Conservation (phyloP, 1,140 invertebrate genomes). For the Neotoxoptera formosana region DNA sequence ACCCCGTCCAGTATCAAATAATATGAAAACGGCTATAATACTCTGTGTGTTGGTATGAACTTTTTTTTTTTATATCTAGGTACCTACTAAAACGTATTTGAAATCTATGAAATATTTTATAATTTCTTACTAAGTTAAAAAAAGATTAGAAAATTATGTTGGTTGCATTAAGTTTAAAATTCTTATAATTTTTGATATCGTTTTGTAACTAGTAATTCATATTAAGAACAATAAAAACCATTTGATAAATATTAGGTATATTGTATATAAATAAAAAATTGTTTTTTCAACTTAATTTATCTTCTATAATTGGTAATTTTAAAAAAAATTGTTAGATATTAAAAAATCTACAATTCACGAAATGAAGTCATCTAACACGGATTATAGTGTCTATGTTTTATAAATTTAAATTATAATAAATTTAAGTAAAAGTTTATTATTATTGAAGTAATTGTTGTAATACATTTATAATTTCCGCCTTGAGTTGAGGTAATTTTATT, state of each 20-base stretch:
- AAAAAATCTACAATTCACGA: no score
- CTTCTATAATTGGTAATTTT: no score
- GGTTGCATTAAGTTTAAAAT: no score
- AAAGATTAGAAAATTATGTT: not conserved
- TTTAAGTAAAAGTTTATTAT: not conserved
- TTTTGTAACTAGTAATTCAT: no score
- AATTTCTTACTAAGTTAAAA: not conserved
- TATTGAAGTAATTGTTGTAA: not conserved
- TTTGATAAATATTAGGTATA: not conserved
- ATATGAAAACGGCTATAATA: not conserved
- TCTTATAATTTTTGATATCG: not conserved
- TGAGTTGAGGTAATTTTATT: not conserved
- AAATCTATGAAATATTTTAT: not conserved
- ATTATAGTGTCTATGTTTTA: not conserved
- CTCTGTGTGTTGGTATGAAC: not conserved
- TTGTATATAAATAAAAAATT: not conserved
- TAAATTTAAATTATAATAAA: not conserved
- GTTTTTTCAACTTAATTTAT: no score
- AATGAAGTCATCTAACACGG: not conserved
- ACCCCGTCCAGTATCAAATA: not conserved
- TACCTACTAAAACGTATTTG: not conserved
- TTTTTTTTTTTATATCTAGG: not conserved
- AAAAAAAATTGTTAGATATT: no score
- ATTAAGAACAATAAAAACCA: not conserved
- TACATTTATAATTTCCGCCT: not conserved